A percentile compares a stretch with the other conserved stretches of the same genome.
These are phyloP conservation scores for Eulimnadia texana DNA, from an alignment of 1,140 invertebrate genomes.

Conservation along the genomic window DNA sequence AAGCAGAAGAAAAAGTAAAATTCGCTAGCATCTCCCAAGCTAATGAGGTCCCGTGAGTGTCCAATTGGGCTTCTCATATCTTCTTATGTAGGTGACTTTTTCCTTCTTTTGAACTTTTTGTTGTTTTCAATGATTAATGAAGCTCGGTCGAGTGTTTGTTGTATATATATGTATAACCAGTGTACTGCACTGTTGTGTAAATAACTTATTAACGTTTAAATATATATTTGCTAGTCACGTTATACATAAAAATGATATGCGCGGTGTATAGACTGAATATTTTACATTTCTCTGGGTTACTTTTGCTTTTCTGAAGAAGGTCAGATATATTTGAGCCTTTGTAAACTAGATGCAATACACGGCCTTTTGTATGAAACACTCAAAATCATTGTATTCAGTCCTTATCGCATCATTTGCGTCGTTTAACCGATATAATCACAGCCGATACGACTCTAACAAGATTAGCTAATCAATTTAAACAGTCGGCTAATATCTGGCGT, in stretches of 20 bases:
- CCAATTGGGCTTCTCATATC: background rate
- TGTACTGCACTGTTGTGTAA: background rate
- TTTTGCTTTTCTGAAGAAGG: too few species aligned
- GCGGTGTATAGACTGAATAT: too few species aligned
- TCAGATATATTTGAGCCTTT: too few species aligned
- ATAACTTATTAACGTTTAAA: background rate
- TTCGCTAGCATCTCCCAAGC: background rate
- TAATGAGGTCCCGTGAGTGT: background rate
- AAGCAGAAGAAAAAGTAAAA: background rate
- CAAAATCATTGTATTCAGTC: background rate
- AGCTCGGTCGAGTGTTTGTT: background rate
- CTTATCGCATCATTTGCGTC: background rate
- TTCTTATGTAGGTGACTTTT: background rate
- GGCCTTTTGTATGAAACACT: background rate
- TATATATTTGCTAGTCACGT: slow-evolving; percentile 11
- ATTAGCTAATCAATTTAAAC: background rate
- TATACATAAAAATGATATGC: too few species aligned
- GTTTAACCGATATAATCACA: background rate
- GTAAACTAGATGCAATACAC: background rate
- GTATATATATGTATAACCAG: background rate
- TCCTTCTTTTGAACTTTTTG: background rate
- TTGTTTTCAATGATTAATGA: background rate
- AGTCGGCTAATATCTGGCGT: background rate
- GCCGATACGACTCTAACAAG: background rate
- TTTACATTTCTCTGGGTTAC: too few species aligned